Evolutionary conservation across 2,888 invertebrate species (phyloP), one percentile per base, ranked within the genome.

Genomic region (Caenorhabditis sp.): DNA sequence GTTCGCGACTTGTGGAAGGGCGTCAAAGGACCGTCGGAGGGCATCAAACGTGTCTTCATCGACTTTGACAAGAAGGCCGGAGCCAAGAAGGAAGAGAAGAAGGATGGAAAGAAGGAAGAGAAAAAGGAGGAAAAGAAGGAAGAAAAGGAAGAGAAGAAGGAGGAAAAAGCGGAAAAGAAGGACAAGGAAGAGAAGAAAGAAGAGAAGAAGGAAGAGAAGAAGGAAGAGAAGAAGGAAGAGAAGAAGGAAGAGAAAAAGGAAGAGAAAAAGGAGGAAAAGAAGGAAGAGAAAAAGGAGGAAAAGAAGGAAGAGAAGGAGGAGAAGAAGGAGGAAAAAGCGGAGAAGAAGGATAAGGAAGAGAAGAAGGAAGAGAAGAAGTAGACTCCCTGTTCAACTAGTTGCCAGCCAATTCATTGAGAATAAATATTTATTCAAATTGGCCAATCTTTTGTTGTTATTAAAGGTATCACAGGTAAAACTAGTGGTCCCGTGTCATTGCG

Each of bases 31-130:
- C 73, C 79, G 17, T 43, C 62, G 2, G 78, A 76, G n/a, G 84
- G 80, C 30, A 71, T 65, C 7, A 83, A 83, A 55, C 68, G 82
- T 9, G 37, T 85, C 20, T 80, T 75, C 62, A 78, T 83, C 37
- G 81, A 83, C n/a, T 85, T 85, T 43, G 65, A 46, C 22, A 46
- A 48, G 24, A 22, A 35, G 15, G 45, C n/a, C n/a, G n/a, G n/a
- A n/a, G n/a, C n/a, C n/a, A n/a, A n/a, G n/a, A n/a, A n/a, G n/a
- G 27, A 50, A 30, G 35, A 56, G 9, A 27, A 68, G 8, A 68
- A 75, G 52, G 63, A 62, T 22, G 63, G 58, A 15, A 63, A 68
- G 32, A 56, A 58, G 39, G 56, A 71, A 4, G 37, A 58, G 24
- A 53, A 70, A 45, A 39, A 61, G 56, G 45, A 65, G 46, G 37